These are phyloP conservation scores for Palythoa heliodiscus DNA, from an alignment of 92 coral and sea anemone genomes.

Conservation along the genomic window DNA sequence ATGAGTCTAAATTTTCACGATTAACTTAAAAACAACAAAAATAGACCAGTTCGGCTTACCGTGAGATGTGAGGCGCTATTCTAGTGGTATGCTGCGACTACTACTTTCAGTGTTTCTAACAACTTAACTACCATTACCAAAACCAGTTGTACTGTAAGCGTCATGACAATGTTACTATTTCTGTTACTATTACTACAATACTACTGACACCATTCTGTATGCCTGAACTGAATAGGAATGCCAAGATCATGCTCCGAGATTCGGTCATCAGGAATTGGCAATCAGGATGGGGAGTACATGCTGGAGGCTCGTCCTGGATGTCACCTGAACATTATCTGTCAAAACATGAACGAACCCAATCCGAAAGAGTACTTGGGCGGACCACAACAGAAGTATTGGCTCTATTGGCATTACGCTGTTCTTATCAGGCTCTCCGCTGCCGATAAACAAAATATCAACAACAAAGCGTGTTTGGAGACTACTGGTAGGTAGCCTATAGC, in stretches of 20 bases:
- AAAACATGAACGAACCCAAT: slow-evolving; percentile 87
- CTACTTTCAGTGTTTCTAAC: no score
- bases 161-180: not conserved
- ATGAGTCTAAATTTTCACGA: no score
- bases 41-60: no score
- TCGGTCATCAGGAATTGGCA: slow-evolving; percentile 84
- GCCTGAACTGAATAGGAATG: slow-evolving; percentile 64
- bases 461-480: slow-evolving; percentile 86
- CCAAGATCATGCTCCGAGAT: slow-evolving; percentile 88
- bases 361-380: slow-evolving; percentile 96
- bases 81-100: no score
- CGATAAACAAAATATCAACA: slow-evolving; percentile 77
- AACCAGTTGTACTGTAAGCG: no score
- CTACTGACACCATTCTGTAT: not conserved
- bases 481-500: slow-evolving; percentile 58
- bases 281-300: slow-evolving; percentile 90
- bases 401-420: slow-evolving; percentile 90
- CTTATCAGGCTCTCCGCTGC: slow-evolving; percentile 79
- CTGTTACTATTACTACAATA: not conserved
- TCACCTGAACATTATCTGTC: slow-evolving; percentile 92
- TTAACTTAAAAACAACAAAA: no score
- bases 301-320: slow-evolving; percentile 81
- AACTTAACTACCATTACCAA: no score
- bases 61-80: no score
- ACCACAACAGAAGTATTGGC: slow-evolving; percentile 88